phyloP scores from a whole-genome alignment of 2,888 invertebrate species.

The Petrolisthes cinctipes region DNA sequence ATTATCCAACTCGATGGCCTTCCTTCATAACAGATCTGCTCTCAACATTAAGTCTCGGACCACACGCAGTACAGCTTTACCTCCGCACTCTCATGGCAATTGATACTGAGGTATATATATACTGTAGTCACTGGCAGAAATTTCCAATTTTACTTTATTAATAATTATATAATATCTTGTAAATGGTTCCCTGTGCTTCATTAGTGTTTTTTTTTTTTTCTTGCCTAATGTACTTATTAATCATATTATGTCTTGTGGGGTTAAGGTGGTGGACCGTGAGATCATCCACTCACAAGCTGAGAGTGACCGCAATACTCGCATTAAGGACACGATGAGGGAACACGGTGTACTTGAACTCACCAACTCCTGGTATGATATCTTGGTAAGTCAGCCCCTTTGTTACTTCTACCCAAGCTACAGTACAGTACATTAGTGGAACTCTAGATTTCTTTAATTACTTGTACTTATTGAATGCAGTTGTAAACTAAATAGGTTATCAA shows the following conservation, averaged over 20 bases:
- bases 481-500: too few species aligned
- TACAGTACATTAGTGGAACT: too few species aligned
- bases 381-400: constrained; percentile 69
- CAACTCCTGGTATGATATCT: constrained; percentile 74
- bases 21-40: constrained; percentile 73
- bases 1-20: constrained; percentile 68
- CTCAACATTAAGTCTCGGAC: constrained; percentile 69
- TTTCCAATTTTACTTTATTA: background rate
- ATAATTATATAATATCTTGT: background rate
- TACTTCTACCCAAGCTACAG: too few species aligned
- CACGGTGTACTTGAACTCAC: constrained; percentile 73
- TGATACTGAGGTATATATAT: constrained; percentile 73
- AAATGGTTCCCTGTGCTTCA: background rate
- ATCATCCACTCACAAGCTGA: constrained; percentile 71
- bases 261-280: constrained; percentile 71
- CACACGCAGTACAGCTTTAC: constrained; percentile 72
- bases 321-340: constrained; percentile 75
- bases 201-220: background rate
- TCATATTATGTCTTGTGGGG: constrained; percentile 23
- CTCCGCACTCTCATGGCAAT: constrained; percentile 73
- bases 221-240: background rate
- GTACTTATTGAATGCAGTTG: too few species aligned
- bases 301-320: constrained; percentile 71
- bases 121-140: background rate
- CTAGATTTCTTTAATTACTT: too few species aligned